These are phyloP conservation scores for Lytechinus pictus DNA, from an alignment of 35 echinoderm and acorn worm genomes.

Conservation along the genomic window DNA sequence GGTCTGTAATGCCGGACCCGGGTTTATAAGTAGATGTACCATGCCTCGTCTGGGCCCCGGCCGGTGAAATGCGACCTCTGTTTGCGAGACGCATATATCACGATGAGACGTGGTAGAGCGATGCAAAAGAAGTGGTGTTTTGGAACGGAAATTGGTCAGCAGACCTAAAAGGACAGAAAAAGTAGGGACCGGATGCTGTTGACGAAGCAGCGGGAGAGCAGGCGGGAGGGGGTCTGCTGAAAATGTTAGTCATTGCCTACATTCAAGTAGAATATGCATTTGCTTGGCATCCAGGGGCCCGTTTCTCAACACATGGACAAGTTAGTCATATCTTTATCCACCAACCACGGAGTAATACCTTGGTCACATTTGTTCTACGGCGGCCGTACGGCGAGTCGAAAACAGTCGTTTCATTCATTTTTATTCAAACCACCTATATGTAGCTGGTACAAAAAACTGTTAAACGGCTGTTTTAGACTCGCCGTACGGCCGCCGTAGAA, in stretches of 20 bases:
- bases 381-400: no score
- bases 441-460: no score
- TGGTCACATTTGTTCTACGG: no score
- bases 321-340: no score
- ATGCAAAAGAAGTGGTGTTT: neutral
- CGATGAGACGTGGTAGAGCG: neutral
- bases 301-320: no score
- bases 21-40: neutral
- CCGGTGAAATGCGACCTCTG: neutral
- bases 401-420: no score
- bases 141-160: conserved; percentile 8
- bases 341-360: no score
- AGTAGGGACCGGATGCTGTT: neutral
- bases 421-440: no score
- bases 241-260: neutral
- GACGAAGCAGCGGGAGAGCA: no score
- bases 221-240: neutral
- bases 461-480: no score
- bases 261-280: neutral
- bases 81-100: neutral
- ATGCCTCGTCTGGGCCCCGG: neutral
- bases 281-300: neutral
- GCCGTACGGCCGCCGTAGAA: no score
- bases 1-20: neutral
- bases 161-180: neutral